A percentile compares a stretch with the other conserved stretches of the same genome.
These are phyloP conservation scores for Rhynchomys soricoides DNA, from an alignment of 2,113 vertebrate genomes.

Conservation along the genomic window DNA sequence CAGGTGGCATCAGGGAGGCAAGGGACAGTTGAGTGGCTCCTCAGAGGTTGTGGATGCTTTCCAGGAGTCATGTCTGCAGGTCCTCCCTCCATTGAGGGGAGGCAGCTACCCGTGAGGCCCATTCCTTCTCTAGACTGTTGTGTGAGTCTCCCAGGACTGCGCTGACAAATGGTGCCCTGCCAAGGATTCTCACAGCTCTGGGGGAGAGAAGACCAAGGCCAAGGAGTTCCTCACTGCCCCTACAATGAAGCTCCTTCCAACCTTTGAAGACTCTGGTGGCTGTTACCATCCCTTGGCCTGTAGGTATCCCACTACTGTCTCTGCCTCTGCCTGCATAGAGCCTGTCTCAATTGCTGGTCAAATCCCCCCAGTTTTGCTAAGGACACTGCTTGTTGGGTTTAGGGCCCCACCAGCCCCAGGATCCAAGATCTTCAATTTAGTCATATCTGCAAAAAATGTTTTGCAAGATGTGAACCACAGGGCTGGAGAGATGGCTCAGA, in stretches of 20 bases:
- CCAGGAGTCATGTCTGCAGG: not conserved
- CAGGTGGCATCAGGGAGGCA: accelerated
- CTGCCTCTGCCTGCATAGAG: too few species aligned
- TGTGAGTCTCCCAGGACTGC: not conserved
- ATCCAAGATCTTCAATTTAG: not conserved
- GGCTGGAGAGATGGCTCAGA: too few species aligned
- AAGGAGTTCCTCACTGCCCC: not conserved
- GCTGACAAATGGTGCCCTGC: not conserved
- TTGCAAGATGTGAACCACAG: not conserved
- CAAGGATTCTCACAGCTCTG: not conserved
- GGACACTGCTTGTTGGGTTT: not conserved
- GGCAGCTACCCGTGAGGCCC: not conserved
- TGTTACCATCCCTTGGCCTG: not conserved
- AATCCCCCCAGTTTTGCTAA: not conserved
- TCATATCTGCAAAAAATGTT: not conserved
- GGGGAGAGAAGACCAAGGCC: not conserved
- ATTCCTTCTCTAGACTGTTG: not conserved
- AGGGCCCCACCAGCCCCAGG: not conserved
- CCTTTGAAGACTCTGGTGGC: not conserved
- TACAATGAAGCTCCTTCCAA: not conserved
- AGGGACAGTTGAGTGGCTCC: not conserved
- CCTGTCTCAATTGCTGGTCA: not conserved
- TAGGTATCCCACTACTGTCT: not conserved
- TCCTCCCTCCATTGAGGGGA: not conserved
- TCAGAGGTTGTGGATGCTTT: not conserved